Evolutionary conservation across 2,888 invertebrate genomes (phyloP).

Genomic region (Leucania comma): DNA sequence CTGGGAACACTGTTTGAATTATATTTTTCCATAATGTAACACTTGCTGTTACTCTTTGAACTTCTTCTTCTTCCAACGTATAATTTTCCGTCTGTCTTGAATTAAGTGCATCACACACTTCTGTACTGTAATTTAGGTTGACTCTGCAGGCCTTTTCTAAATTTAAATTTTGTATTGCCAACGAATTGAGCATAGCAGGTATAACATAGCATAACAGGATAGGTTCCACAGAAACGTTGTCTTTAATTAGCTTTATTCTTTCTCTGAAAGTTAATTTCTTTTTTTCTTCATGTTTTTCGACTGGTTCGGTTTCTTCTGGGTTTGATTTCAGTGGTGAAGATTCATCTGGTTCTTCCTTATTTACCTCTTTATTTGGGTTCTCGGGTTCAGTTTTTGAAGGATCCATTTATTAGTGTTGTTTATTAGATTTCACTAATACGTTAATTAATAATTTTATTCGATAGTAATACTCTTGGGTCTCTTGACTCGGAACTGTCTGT

Average conservation of each 20-base stretch:
- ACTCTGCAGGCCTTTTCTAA: constrained; percentile 96
- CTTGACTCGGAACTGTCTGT: constrained; percentile 58
- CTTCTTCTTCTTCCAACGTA: constrained; percentile 90
- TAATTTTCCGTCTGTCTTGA: constrained; percentile 92
- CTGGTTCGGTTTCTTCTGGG: constrained; percentile 48
- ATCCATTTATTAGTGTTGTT: constrained; percentile 42
- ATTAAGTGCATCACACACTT: constrained; percentile 94
- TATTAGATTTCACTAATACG: constrained; percentile 36
- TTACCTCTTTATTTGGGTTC: constrained; percentile 54
- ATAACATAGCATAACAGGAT: constrained; percentile 93
- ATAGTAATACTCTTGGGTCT: constrained; percentile 44
- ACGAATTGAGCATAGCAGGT: constrained; percentile 92
- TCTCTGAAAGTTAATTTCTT: constrained; percentile 75
- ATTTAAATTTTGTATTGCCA: constrained; percentile 94
- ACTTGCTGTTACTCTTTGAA: constrained; percentile 93
- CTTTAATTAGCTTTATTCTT: constrained; percentile 81
- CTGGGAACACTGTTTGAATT: constrained; percentile 95
- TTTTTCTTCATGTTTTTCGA: constrained; percentile 62
- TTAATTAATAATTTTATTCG: constrained; percentile 52
- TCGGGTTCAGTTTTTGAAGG: constrained; percentile 43
- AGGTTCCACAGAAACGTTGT: constrained; percentile 93
- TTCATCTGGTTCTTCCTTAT: constrained; percentile 71
- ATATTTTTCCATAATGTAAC: constrained; percentile 97
- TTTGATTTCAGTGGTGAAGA: constrained; percentile 74
- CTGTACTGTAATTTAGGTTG: constrained; percentile 93